Evolutionary conservation across 2,888 invertebrate species (phyloP).

Genomic region (Melieria omissa): DNA sequence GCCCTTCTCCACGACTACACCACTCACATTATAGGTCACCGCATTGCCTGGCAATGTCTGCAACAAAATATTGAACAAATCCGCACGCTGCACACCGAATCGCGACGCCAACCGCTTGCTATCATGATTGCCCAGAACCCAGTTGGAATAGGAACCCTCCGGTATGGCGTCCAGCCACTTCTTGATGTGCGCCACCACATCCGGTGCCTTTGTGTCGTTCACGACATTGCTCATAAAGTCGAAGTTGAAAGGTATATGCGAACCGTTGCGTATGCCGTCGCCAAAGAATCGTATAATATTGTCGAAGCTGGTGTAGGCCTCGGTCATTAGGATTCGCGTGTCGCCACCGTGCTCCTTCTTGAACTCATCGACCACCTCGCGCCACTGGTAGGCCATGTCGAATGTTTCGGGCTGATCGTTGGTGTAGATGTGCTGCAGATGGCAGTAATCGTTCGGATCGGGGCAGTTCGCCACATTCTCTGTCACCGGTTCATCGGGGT

Average conservation of each 20-base stretch:
- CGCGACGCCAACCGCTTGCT: constrained; percentile 76
- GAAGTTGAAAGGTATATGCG: constrained; percentile 77
- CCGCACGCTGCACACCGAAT: constrained; percentile 75
- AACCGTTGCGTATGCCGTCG: constrained; percentile 65
- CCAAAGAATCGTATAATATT: constrained; percentile 74
- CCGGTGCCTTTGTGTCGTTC: constrained; percentile 52
- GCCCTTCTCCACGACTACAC: too few relatives aligned
- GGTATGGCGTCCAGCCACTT: constrained; percentile 73
- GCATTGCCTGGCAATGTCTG: constrained; percentile 85
- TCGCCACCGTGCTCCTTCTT: constrained; percentile 61
- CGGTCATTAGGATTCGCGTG: constrained; percentile 71
- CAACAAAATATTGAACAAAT: constrained; percentile 84
- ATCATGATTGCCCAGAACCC: constrained; percentile 83
- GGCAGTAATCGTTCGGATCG: constrained; percentile 69
- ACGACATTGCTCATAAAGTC: constrained; percentile 70
- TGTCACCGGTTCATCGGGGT: constrained; percentile 69
- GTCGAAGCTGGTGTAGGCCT: constrained; percentile 72
- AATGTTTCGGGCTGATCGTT: constrained; percentile 71
- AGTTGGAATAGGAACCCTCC: constrained; percentile 71
- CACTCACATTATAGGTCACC: constrained; percentile 80
- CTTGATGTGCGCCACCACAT: constrained; percentile 68
- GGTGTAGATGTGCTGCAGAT: constrained; percentile 71
- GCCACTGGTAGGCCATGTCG: constrained; percentile 71
- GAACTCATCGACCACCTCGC: constrained; percentile 70
- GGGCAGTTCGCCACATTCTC: constrained; percentile 62